These are phyloP conservation scores for Eupithecia abbreviata DNA, from an alignment of 2,888 invertebrate genomes.

Conservation along the genomic window DNA sequence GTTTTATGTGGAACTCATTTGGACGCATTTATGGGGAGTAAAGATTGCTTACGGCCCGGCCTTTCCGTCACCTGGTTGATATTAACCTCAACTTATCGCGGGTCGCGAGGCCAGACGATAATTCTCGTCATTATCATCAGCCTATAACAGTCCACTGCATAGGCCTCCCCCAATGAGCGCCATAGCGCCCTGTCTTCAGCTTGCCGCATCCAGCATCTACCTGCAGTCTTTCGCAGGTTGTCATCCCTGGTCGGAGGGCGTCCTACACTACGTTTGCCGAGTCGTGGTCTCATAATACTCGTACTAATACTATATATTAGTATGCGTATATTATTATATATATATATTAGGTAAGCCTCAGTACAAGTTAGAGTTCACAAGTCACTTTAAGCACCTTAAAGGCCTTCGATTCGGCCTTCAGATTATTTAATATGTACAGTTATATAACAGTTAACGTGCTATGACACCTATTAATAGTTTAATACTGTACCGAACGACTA, in stretches of 20 bases:
- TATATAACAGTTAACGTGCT: not conserved
- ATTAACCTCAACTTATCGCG: not conserved
- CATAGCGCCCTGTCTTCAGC: no score
- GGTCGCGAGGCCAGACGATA: conserved; percentile 3
- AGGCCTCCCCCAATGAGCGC: no score
- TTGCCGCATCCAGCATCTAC: no score
- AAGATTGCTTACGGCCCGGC: not conserved
- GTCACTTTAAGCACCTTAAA: not conserved
- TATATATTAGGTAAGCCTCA: no score
- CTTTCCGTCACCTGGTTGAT: conserved; percentile 7
- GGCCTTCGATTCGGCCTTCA: conserved; percentile 12
- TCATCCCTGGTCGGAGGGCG: no score
- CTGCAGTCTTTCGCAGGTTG: no score
- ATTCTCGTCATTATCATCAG: not conserved
- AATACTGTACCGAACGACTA: not conserved
- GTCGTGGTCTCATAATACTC: no score
- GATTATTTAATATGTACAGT: not conserved
- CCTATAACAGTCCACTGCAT: no score
- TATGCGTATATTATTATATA: no score
- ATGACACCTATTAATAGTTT: not conserved
- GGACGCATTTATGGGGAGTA: conserved; percentile 5
- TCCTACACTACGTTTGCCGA: no score
- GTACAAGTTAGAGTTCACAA: not conserved
- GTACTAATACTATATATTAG: no score
- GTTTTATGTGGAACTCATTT: conserved; percentile 19